Conservation (phyloP, 2,888 invertebrate species). For the Lingula anatina region DNA sequence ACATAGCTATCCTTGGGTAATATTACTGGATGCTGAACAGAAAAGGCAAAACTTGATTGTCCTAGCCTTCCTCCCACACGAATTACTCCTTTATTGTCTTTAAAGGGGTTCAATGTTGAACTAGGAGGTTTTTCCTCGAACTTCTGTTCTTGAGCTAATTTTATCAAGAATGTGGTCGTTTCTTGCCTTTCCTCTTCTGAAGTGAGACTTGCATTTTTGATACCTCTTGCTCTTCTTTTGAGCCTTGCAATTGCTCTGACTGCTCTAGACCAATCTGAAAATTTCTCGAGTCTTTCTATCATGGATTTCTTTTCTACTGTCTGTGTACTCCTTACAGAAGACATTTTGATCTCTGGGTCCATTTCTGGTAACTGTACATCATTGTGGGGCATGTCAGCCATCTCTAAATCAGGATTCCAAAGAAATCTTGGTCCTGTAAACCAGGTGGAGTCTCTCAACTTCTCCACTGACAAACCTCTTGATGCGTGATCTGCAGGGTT, state of each 20-base stretch:
- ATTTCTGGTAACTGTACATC: neutral
- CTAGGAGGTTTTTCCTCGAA: neutral
- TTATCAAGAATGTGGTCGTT: neutral
- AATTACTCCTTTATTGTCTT: conserved; percentile 6
- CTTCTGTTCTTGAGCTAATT: neutral
- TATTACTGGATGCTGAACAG: conserved; percentile 10
- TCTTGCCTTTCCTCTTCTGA: too few relatives aligned
- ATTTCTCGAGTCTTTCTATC: neutral
- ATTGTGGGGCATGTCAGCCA: neutral
- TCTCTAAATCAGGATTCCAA: neutral
- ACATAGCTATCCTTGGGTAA: conserved; percentile 9
- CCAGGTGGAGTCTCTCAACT: conserved; percentile 8
- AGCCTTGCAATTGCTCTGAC: conserved; percentile 3
- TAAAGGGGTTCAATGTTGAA: neutral
- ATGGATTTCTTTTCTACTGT: too few relatives aligned
- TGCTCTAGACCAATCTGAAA: conserved; percentile 6
- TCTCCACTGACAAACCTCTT: conserved; percentile 9
- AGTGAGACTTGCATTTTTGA: neutral
- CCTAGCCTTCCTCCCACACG: conserved; percentile 13
- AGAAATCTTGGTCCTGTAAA: conserved; percentile 11
- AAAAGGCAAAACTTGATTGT: neutral
- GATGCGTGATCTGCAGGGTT: conserved; percentile 14
- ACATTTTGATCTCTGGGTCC: conserved; percentile 11
- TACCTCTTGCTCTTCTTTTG: neutral
- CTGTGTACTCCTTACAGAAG: neutral